Percentiles rank a stretch among this genome's conserved stretches.
These are phyloP conservation scores for Rhopalosiphum maidis DNA, from an alignment of 1,140 invertebrate species.

Conservation along the genomic window DNA sequence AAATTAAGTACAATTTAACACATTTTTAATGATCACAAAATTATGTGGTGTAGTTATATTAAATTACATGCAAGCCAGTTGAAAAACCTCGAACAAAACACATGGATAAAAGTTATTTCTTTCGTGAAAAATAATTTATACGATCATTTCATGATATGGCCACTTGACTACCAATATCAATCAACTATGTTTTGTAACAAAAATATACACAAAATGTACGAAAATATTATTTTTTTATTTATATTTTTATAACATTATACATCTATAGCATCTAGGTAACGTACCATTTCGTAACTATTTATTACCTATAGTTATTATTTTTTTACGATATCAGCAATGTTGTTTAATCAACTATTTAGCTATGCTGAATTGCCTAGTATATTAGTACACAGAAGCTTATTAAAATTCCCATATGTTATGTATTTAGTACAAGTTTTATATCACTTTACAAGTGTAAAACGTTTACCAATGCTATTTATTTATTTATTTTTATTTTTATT, in stretches of 20 bases:
- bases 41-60: too few relatives aligned
- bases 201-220: background rate
- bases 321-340: background rate
- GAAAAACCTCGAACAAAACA: too few relatives aligned
- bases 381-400: background rate
- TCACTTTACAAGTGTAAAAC: background rate
- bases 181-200: background rate
- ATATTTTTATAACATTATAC: background rate
- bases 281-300: background rate
- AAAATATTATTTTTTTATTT: background rate
- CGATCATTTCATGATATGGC: too few relatives aligned
- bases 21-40: too few relatives aligned
- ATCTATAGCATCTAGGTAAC: background rate
- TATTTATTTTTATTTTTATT: background rate
- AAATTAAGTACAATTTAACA: too few relatives aligned
- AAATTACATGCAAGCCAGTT: too few relatives aligned
- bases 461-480: background rate
- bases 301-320: background rate
- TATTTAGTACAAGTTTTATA: background rate
- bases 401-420: background rate
- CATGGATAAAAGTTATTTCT: too few relatives aligned
- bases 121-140: too few relatives aligned
- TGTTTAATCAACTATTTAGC: too few relatives aligned
- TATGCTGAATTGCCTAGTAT: background rate
- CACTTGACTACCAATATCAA: background rate